These are phyloP conservation scores for Flexamia atlantica DNA, from an alignment of 2,888 invertebrate species.

Conservation along the genomic window DNA sequence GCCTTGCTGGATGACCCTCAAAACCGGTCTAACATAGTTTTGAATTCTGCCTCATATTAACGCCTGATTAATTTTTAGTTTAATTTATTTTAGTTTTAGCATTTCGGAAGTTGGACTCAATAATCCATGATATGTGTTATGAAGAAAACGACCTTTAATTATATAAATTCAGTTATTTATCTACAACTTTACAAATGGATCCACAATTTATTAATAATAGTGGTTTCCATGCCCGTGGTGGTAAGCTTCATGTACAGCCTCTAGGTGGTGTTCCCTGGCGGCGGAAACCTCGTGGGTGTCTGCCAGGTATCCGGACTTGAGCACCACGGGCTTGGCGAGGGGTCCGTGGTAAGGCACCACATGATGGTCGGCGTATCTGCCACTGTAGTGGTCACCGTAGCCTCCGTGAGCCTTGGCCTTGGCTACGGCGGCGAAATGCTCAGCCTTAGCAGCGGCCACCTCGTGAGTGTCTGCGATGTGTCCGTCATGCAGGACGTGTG, in stretches of 20 bases:
- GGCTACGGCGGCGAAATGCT: slow-evolving; percentile 15
- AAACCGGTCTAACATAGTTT: too few relatives aligned
- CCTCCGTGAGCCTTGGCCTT: slow-evolving; percentile 12
- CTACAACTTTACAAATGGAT: too few relatives aligned
- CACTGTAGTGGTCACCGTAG: slow-evolving; percentile 6
- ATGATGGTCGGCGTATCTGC: background rate
- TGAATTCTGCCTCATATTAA: too few relatives aligned
- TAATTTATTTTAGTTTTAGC: too few relatives aligned
- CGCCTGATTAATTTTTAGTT: too few relatives aligned
- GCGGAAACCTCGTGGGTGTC: slow-evolving; percentile 41
- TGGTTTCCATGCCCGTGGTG: too few relatives aligned
- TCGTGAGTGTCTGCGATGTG: slow-evolving; percentile 27
- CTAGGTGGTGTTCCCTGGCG: slow-evolving; percentile 11
- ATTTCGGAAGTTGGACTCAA: too few relatives aligned
- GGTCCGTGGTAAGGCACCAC: slow-evolving; percentile 29
- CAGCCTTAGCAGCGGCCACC: slow-evolving; percentile 5
- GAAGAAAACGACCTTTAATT: too few relatives aligned
- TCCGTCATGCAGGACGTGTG: slow-evolving; percentile 16
- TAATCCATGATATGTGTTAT: too few relatives aligned
- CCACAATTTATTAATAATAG: too few relatives aligned
- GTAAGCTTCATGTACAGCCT: background rate
- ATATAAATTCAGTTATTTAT: too few relatives aligned
- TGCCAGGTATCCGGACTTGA: slow-evolving; percentile 34
- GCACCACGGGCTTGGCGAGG: slow-evolving; percentile 38
- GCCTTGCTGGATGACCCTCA: too few relatives aligned